These are phyloP conservation scores for Oophaga pumilio DNA, from an alignment of 2,113 vertebrate species.

Conservation along the genomic window DNA sequence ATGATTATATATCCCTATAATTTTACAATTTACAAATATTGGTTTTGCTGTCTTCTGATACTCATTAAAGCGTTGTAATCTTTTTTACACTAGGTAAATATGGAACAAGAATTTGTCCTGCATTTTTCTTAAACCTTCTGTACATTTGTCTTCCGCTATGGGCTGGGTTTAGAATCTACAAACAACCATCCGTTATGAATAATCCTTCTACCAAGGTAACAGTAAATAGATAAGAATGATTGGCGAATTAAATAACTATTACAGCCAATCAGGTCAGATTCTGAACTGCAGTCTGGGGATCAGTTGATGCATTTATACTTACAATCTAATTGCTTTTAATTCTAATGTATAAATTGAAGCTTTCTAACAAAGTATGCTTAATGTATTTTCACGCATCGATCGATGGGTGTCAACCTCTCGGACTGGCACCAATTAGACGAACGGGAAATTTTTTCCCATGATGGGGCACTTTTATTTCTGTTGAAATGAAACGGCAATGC, in stretches of 20 bases:
- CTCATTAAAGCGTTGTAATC: neutral
- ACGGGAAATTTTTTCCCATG: too few species aligned
- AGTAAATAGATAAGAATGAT: neutral
- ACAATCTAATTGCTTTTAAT: neutral
- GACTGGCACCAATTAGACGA: too few species aligned
- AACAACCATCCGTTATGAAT: conserved; percentile 70
- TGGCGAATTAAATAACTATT: neutral
- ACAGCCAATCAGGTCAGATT: neutral
- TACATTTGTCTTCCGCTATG: conserved; percentile 85
- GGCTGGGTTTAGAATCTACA: conserved; percentile 86
- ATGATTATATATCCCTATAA: too few species aligned
- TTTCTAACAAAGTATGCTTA: too few species aligned
- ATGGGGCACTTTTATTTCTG: too few species aligned
- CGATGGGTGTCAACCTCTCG: too few species aligned
- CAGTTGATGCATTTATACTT: neutral
- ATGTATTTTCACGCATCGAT: too few species aligned
- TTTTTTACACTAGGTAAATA: conserved; percentile 83
- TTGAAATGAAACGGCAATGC: too few species aligned
- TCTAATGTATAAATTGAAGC: neutral
- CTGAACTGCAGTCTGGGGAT: neutral
- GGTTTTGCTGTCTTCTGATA: neutral
- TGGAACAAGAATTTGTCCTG: conserved; percentile 76
- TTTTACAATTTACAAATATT: neutral
- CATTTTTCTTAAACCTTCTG: conserved; percentile 79
- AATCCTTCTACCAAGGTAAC: conserved; percentile 76